Base-by-base conservation (phyloP, 2,888 invertebrate genomes). In the Microplitis deprimator region DNA sequence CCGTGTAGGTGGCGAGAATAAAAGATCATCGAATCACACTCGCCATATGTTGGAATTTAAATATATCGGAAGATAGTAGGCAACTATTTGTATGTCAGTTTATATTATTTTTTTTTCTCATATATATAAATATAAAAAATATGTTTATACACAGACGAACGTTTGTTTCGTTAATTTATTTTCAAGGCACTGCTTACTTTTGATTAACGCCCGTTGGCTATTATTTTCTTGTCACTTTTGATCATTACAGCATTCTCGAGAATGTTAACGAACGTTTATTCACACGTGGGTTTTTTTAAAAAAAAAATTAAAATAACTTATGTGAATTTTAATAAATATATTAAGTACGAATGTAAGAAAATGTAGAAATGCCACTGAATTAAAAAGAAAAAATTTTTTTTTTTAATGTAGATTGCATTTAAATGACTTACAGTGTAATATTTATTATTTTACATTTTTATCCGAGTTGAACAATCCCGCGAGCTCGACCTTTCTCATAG, bases 231-330 rank as follows among this genome's bases (percentile, higher is more conserved):
- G 38, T 67, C 38, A 13, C 77, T 71, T 79, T 69, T 79, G 82
- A 84, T 86, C 84, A 84, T 86, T 86, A 85, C 83, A 80, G 83
- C 82, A 82, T 82, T 81, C 81, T 50, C 77, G 84, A 83, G 87
- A 87, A 87, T 86, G 84, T 87, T 87, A 87, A 87, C 87, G 86
- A 87, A 87, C 87, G 85, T 86, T 86, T 84, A 20, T 39, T 38
- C 85, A 84, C 84, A 82, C 75, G 77, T n/a, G 70, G 29, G 41
- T 60, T 16, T 70, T 70, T 5, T 70, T 20, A 8, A 70, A 29
- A 29, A 29, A 29, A 29, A 29, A 29, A 29, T 29, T 29, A 3
- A 29, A 29, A 29, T 29, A 29, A 29, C 29, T 29, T 29, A 50
- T 50, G 50, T 13, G 50, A 50, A 50, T 50, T 50, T 50, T 50